Evolutionary conservation across 2,888 invertebrate species (phyloP).

Genomic region (Chouioia cunea): DNA sequence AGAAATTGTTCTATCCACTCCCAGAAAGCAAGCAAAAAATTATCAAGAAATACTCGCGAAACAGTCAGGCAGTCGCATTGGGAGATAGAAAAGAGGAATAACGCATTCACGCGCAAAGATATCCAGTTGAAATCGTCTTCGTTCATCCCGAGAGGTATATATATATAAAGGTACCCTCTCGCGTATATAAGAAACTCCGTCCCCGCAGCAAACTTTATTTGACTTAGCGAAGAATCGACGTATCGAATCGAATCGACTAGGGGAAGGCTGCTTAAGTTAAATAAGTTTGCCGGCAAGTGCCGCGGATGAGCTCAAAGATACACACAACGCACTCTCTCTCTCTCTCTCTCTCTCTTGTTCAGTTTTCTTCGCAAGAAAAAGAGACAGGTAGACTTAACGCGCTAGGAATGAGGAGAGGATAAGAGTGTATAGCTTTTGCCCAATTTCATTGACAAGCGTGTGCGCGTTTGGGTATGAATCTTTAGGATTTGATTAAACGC

Average conservation of each 20-base stretch:
- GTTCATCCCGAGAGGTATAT: constrained; percentile 49
- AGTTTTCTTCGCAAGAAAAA: neutral
- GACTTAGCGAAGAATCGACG: constrained; percentile 49
- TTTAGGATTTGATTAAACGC: constrained; percentile 32
- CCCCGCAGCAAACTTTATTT: constrained; percentile 52
- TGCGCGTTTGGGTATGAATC: constrained; percentile 3
- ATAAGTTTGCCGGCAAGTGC: constrained; percentile 51
- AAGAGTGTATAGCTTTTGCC: too few species aligned
- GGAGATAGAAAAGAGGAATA: neutral
- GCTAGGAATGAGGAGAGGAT: too few species aligned
- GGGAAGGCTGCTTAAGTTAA: constrained; percentile 57
- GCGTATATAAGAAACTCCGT: neutral
- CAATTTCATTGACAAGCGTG: too few species aligned
- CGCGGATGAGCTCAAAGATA: constrained; percentile 46
- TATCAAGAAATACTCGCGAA: too few species aligned
- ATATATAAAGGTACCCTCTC: constrained; percentile 48
- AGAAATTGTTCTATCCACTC: too few species aligned
- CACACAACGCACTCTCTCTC: constrained; percentile 29
- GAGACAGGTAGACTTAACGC: too few species aligned
- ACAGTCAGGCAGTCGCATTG: constrained; percentile 6
- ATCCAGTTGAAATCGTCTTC: constrained; percentile 43
- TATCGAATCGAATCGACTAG: constrained; percentile 55
- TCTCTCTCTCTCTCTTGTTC: neutral
- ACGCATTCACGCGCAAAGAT: constrained; percentile 37
- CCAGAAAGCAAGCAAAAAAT: too few species aligned